A percentile compares a stretch with the other conserved stretches of the same genome.
Conservation (phyloP, 1,140 invertebrate genomes). For the Zelostemma sp. region DNA sequence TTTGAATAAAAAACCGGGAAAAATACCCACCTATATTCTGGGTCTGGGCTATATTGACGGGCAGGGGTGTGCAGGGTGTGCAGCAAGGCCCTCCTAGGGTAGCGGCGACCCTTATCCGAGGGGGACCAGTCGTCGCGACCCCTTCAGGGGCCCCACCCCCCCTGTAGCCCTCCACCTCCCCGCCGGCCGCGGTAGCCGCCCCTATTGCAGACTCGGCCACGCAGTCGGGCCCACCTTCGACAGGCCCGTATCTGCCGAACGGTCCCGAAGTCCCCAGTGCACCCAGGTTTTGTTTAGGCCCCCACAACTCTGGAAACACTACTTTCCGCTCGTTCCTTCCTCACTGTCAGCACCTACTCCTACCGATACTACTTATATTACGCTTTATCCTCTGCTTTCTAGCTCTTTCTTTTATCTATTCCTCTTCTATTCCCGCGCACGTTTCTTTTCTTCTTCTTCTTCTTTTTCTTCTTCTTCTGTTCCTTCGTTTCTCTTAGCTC, state of each 20-base stretch:
- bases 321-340: not conserved
- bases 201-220: slow-evolving; percentile 50
- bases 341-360: no score
- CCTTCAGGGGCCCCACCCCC: slow-evolving; percentile 75
- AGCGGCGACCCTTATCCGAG: slow-evolving; percentile 68
- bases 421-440: not conserved
- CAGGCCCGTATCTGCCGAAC: slow-evolving; percentile 66
- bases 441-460: not conserved
- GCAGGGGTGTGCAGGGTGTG: slow-evolving; percentile 66
- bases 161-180: slow-evolving; percentile 68
- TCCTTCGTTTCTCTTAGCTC: not conserved
- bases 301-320: slow-evolving; percentile 9
- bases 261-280: slow-evolving; percentile 68
- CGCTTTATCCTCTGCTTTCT: slow-evolving; percentile 37
- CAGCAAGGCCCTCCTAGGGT: slow-evolving; percentile 66
- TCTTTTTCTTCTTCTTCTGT: not conserved
- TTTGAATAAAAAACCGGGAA: no score
- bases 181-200: slow-evolving; percentile 63
- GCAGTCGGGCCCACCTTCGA: slow-evolving; percentile 63
- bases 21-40: slow-evolving; percentile 66
- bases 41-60: slow-evolving; percentile 68
- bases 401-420: not conserved
- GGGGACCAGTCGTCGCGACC: slow-evolving; percentile 60
- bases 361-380: no score
- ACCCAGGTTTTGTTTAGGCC: slow-evolving; percentile 64